Conservation (phyloP, 35 echinoderm and acorn worm species). For the Nesometra sesokonis region DNA sequence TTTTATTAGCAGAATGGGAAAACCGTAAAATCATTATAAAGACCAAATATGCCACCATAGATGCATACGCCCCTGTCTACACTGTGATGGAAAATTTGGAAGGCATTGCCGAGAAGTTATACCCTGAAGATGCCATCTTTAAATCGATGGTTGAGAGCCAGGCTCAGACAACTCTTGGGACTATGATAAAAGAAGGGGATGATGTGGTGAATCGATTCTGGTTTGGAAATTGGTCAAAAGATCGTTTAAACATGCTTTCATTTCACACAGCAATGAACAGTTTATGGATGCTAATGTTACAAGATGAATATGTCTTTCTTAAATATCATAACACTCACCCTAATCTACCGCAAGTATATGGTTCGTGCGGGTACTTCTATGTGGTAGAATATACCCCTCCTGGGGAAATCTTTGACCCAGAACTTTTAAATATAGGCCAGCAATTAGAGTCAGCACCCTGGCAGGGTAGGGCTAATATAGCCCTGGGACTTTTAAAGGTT, state of each 20-base stretch:
- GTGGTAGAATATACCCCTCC: neutral
- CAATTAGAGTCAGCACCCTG: neutral
- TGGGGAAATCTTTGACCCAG: neutral
- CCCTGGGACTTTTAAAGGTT: neutral
- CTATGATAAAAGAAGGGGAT: neutral
- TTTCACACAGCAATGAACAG: neutral
- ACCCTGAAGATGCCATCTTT: neutral
- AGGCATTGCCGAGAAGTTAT: neutral
- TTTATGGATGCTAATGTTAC: neutral
- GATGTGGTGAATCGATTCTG: neutral
- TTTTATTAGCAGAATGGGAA: neutral
- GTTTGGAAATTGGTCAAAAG: neutral
- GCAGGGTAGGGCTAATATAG: neutral
- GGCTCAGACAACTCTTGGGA: neutral
- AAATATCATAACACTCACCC: neutral
- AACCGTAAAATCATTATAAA: neutral
- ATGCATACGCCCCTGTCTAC: neutral
- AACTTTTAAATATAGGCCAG: neutral
- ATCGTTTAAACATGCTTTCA: neutral
- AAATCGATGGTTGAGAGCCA: neutral
- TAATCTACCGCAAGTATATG: neutral
- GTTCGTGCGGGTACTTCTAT: neutral
- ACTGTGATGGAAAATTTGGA: neutral
- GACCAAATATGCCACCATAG: neutral
- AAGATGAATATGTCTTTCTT: neutral